Percentiles rank a stretch among this genome's conserved stretches.
These are phyloP conservation scores for Cranoglanis bouderius DNA, from an alignment of 2,113 vertebrate species.

Conservation along the genomic window DNA sequence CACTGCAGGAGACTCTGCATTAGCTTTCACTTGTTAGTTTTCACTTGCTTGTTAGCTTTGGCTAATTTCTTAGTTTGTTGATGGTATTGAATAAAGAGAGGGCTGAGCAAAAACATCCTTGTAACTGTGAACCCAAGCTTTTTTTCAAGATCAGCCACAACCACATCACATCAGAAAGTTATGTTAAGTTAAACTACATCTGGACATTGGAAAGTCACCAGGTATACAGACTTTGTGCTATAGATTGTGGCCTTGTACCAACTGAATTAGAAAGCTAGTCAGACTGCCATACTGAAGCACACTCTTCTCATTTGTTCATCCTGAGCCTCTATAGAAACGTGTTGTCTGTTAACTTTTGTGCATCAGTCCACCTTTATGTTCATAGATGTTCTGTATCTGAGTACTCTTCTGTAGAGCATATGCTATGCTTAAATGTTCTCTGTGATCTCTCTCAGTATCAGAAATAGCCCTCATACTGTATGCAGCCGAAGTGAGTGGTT, in stretches of 20 bases:
- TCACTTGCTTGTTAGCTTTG: too few species aligned
- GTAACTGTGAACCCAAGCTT: background rate
- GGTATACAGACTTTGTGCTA: background rate
- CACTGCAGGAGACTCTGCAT: background rate
- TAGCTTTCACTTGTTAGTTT: background rate
- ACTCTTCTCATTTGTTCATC: background rate
- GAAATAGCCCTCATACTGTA: background rate
- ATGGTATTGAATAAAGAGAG: too few species aligned
- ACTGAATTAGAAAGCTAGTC: background rate
- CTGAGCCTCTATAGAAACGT: background rate
- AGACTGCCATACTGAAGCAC: background rate
- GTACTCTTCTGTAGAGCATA: background rate
- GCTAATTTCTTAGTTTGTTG: background rate
- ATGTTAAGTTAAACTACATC: background rate
- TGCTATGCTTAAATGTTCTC: background rate
- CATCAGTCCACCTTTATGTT: background rate
- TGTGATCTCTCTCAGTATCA: background rate
- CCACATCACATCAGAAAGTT: background rate
- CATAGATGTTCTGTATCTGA: background rate
- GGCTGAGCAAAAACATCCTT: background rate
- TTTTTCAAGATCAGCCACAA: background rate
- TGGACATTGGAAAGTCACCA: background rate
- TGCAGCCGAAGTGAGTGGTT: background rate
- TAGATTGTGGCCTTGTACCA: background rate
- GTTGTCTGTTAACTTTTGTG: background rate